phyloP scores from a whole-genome alignment of 2,113 vertebrate species.

The Tyrannus savana region DNA sequence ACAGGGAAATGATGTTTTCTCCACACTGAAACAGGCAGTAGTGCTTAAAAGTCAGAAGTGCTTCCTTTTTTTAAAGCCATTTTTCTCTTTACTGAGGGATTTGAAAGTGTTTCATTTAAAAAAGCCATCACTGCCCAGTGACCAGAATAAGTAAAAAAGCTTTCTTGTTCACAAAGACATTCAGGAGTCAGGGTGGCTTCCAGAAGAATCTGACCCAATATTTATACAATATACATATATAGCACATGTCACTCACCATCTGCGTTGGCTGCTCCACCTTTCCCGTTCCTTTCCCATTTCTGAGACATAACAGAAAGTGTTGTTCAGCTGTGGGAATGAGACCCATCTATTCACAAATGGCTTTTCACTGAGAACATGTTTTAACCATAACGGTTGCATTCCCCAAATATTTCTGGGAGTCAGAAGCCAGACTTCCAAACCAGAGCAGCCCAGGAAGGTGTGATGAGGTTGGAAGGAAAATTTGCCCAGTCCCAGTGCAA shows the following conservation, averaged over 20 bases:
- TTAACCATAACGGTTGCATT: conserved; percentile 60
- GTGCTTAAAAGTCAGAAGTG: background rate
- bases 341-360: conserved; percentile 52
- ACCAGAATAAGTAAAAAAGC: background rate
- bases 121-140: background rate
- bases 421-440: conserved; percentile 55
- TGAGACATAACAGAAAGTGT: conserved; percentile 42
- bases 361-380: conserved; percentile 41
- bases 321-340: conserved; percentile 29
- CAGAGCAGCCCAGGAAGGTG: conserved; percentile 31
- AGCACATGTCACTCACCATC: conserved; percentile 22
- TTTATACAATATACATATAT: conserved; percentile 13
- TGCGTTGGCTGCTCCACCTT: background rate
- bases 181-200: background rate
- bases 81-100: background rate
- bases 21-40: background rate
- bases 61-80: background rate
- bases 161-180: background rate
- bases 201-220: conserved; percentile 9
- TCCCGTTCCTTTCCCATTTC: background rate
- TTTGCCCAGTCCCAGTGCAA: conserved; percentile 1
- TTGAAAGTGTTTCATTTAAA: background rate
- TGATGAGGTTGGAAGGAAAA: conserved; percentile 55
- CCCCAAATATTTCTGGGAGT: conserved; percentile 58
- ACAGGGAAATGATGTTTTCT: background rate